Evolutionary conservation across 2,888 invertebrate genomes (phyloP).

Genomic region (Venusia cambrica): DNA sequence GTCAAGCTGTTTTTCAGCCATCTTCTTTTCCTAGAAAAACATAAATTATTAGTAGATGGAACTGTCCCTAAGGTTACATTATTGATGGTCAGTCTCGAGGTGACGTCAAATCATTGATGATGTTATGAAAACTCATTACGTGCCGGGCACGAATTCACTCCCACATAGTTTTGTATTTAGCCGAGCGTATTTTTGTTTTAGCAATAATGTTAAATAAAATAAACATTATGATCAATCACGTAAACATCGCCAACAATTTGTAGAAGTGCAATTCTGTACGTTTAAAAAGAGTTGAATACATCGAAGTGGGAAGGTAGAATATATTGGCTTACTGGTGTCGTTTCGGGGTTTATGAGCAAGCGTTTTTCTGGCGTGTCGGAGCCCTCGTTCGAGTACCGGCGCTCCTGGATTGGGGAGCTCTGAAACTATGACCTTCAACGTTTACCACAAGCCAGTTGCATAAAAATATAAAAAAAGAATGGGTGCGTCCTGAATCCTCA

Average conservation of each 20-base stretch:
- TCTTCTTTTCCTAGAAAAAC: constrained; percentile 85
- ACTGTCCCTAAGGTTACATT: constrained; percentile 9
- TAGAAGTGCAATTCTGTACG: constrained; percentile 8
- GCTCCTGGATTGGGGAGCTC: constrained; percentile 72
- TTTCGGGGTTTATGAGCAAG: constrained; percentile 77
- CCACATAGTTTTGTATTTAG: constrained; percentile 1
- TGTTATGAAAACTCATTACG: constrained; percentile 12
- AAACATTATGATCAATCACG: constrained; percentile 5
- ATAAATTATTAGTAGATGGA: constrained; percentile 60
- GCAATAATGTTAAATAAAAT: constrained; percentile 7
- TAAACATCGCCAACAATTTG: constrained; percentile 16
- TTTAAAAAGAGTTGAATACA: constrained; percentile 9
- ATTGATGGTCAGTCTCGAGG: constrained; percentile 4
- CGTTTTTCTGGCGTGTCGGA: constrained; percentile 74
- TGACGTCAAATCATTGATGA: constrained; percentile 21
- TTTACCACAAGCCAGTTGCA: constrained; percentile 51
- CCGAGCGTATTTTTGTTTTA: constrained; percentile 1
- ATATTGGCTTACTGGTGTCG: constrained; percentile 69
- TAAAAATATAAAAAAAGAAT: constrained; percentile 13
- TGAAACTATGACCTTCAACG: constrained; percentile 69
- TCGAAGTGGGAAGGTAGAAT: constrained; percentile 32
- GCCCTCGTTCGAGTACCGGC: constrained; percentile 71
- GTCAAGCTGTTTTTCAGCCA: constrained; percentile 86
- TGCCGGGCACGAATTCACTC: constrained; percentile 3
- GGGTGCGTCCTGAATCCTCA: constrained; percentile 23